Evolutionary conservation across 2,888 invertebrate species (phyloP).

Genomic region (Cacoxenus indagator): DNA sequence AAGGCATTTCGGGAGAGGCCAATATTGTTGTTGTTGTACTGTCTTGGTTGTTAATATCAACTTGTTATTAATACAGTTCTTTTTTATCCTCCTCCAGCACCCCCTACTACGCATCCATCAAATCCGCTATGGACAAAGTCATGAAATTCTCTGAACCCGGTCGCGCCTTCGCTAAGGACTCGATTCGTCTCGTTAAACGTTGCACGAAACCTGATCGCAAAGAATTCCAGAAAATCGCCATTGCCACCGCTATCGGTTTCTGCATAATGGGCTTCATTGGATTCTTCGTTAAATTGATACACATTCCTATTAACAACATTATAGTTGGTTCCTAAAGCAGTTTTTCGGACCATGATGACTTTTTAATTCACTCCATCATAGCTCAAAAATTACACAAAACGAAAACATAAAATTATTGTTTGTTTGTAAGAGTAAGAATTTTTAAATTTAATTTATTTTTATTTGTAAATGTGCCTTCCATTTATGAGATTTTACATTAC

Average conservation of each 20-base stretch:
- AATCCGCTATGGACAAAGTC: conserved; percentile 91
- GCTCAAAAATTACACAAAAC: too few species aligned
- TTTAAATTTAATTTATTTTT: too few species aligned
- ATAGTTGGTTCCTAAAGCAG: conserved; percentile 90
- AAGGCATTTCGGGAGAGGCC: background rate
- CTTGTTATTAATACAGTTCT: conserved; percentile 7
- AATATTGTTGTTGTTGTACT: background rate
- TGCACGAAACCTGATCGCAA: conserved; percentile 99
- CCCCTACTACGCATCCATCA: background rate
- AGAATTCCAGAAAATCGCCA: conserved; percentile 99
- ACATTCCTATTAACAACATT: conserved; percentile 98
- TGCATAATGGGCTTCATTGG: conserved; percentile 99
- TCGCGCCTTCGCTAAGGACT: conserved; percentile 97
- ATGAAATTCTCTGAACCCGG: conserved; percentile 94
- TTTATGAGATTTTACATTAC: too few species aligned
- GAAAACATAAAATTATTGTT: too few species aligned
- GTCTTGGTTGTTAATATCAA: background rate
- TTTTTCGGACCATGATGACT: too few species aligned
- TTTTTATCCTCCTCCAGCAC: background rate
- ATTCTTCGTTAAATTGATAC: conserved; percentile 99
- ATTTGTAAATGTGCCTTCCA: too few species aligned
- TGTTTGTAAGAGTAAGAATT: too few species aligned
- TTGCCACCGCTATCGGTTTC: conserved; percentile 99
- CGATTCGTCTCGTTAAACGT: conserved; percentile 96
- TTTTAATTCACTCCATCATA: too few species aligned